Conservation (phyloP, 2,888 invertebrate species). For the Meandrusa payeni region DNA sequence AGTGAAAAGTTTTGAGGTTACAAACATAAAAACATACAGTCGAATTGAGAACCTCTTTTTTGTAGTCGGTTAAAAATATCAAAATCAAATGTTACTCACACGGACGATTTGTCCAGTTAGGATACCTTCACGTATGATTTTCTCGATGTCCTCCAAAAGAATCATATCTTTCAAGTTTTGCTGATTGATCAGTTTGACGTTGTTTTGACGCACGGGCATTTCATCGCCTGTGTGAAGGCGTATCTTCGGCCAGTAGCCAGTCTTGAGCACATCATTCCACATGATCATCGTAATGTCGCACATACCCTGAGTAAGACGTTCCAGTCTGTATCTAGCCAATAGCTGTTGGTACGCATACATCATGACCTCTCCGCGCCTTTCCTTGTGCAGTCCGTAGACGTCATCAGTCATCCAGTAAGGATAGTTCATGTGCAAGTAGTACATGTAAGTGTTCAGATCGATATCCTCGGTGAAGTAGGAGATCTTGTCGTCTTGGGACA, state of each 20-base stretch:
- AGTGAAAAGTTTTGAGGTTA: too few relatives aligned
- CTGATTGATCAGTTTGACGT: conserved; percentile 47
- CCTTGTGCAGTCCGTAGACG: conserved; percentile 66
- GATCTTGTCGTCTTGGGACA: conserved; percentile 82
- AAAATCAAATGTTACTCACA: too few relatives aligned
- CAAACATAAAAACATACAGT: too few relatives aligned
- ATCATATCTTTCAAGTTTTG: conserved; percentile 50
- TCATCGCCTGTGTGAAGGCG: conserved; percentile 78
- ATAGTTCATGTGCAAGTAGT: conserved; percentile 84
- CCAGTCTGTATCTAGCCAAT: conserved; percentile 79
- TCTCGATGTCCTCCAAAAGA: conserved; percentile 66
- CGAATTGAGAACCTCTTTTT: too few relatives aligned
- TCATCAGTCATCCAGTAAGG: conserved; percentile 85
- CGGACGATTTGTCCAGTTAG: conserved; percentile 57
- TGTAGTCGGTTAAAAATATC: too few relatives aligned
- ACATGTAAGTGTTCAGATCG: conserved; percentile 87
- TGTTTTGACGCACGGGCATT: conserved; percentile 77
- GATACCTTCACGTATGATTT: conserved; percentile 74
- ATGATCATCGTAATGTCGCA: conserved; percentile 71
- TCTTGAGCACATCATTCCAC: conserved; percentile 61
- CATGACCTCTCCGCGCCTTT: conserved; percentile 79
- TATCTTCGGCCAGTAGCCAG: conserved; percentile 82
- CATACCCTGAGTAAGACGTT: conserved; percentile 71
- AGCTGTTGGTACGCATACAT: conserved; percentile 83
- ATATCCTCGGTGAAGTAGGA: conserved; percentile 89